Base-by-base conservation (phyloP, 2,113 vertebrate species). In the Istiophorus platypterus region DNA sequence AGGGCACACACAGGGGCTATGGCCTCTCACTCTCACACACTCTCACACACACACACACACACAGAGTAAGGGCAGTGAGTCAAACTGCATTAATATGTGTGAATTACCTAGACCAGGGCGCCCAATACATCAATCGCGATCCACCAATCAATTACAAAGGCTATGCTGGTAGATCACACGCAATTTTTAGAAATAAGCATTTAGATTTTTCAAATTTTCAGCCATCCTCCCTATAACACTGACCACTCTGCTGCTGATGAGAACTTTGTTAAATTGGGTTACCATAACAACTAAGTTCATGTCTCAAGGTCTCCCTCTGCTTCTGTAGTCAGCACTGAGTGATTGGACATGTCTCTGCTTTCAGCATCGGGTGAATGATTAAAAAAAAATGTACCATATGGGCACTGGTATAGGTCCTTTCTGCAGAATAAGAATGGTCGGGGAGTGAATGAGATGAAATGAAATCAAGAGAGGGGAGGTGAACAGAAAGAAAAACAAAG, bases 1-100 rank as follows among this genome's bases (percentile, higher is more conserved):
- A 91, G 90, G 92, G 88, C 87, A 88, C 63, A 62, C 65, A 81
- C 17, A 10, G 85, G 65, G 68, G 58, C 39, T 66, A 69, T 27
- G 75, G 49, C 76, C 86, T 69, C 73, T 13, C 66, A 29, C 64
- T 75, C 61, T 57, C 7, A 66, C 20, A 73, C 12, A 24, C 66
- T 24, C 64, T 75, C 61, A 61, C 7, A 66, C 20, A 73, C 12
- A 24, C 34, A 68, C 62, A 47, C 56, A 62, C 20, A 57, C 45
- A 65, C 42, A 76, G 22, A 61, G 57, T 27, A 47, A 72, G 47
- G 26, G 31, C 76, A 76, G 72, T 29, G 45, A 41, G 47, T 72
- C 54, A 61, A 81, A 90, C 72, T 45, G 51, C 58, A 78, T 76
- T 59, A 83, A 59, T 71, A 65, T 85, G 70, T 64, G 72, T 42